Conservation (phyloP, 1,140 invertebrate genomes). For the Caenorhabditis briggsae region DNA sequence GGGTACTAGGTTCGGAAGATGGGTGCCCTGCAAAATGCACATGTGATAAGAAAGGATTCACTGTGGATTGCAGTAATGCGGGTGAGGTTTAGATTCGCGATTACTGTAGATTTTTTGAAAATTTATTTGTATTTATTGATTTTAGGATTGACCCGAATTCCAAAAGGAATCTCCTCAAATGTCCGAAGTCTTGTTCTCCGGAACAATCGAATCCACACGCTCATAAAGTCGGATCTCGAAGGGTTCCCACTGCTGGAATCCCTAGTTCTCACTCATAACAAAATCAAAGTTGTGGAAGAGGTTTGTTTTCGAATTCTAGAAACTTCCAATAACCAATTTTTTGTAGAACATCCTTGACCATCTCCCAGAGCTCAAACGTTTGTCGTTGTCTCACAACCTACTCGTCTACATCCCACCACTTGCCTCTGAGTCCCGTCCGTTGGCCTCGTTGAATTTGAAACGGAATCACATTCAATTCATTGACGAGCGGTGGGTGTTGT, state of each 20-base stretch:
- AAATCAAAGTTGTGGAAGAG: slow-evolving; percentile 29
- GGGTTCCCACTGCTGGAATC: slow-evolving; percentile 22
- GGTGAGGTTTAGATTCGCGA: slow-evolving; percentile 17
- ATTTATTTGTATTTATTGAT: not conserved
- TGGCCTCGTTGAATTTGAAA: slow-evolving; percentile 56
- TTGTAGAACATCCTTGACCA: slow-evolving; percentile 55
- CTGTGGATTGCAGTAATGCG: slow-evolving; percentile 28
- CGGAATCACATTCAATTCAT: slow-evolving; percentile 50
- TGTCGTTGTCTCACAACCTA: slow-evolving; percentile 47
- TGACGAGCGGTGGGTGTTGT: slow-evolving; percentile 34
- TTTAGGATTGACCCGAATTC: slow-evolving; percentile 2
- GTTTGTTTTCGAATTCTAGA: not conserved
- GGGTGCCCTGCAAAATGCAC: not conserved
- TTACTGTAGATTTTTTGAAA: not conserved
- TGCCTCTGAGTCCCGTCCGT: not conserved
- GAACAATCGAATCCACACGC: slow-evolving; percentile 28
- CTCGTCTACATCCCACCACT: slow-evolving; percentile 46
- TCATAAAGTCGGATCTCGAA: slow-evolving; percentile 2
- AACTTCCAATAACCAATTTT: not conserved
- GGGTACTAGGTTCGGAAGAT: not conserved
- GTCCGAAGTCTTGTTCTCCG: slow-evolving; percentile 7
- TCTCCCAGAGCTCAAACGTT: slow-evolving; percentile 55
- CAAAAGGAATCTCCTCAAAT: slow-evolving; percentile 2
- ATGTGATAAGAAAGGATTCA: slow-evolving; percentile 2
- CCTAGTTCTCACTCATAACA: slow-evolving; percentile 54